Base-by-base conservation (phyloP, 2,113 vertebrate genomes). In the Sarotherodon lohbergeri region DNA sequence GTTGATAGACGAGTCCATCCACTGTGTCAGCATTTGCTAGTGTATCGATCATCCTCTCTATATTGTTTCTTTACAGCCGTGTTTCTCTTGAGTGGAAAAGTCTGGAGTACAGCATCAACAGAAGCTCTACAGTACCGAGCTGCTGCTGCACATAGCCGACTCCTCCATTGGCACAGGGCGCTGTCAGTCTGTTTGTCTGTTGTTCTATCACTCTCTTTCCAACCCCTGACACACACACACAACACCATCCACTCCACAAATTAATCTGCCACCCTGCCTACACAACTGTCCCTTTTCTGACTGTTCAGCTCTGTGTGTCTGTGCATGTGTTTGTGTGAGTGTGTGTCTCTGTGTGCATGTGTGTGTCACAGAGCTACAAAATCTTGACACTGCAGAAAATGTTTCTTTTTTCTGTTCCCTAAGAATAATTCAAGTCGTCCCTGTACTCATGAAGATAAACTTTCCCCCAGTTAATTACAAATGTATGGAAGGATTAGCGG, bases 401-500 rank as follows among this genome's bases (percentile, higher is more conserved):
- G 5, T 17, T 34, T 73, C 52, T 41, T 79, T 78, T 71, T 80
- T 16, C 9, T 5, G 4, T 2, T 5, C 61, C 71, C 19, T 41
- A 63, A 85, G 80, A 93, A 89, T 90, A 86, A 92, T 91, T 93
- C 68, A 73, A 91, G 76, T 89, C 56, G 29, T 88, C 83, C 39
- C 88, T 89, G 82, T 85, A 76, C 86, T 90, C 8, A 5, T 3
- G 29, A 82, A 81, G 90, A 94, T 93, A 93, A 93, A 91, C 90
- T 86, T 83, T 61, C 82, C 76, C 57, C 88, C 82, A 91, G 90
- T 88, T 93, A 93, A 94, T 94, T 91, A 88, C 82, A 79, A 94
- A 92, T 86, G 59, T 93, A 88, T 94, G 92, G 88, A 66, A 22
- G 91, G 90, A 94, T 94, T 94, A 92, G 87, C 29, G 4, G 73